A percentile compares a stretch with the other conserved stretches of the same genome.
Conservation (phyloP, 2,797 vertebrate species). For the Xyrichtys novacula region DNA sequence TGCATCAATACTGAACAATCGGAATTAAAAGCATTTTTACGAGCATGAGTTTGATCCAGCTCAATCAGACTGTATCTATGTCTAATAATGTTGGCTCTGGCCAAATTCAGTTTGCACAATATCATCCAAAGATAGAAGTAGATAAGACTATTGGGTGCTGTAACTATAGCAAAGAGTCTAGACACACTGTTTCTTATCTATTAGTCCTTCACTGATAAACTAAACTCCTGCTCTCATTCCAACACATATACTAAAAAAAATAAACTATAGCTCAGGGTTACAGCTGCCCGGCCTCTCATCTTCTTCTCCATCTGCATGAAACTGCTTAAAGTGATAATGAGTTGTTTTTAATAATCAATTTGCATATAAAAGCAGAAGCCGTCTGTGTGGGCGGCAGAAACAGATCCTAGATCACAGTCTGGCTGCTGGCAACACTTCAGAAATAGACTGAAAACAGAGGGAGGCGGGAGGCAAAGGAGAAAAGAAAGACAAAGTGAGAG, state of each 20-base stretch:
- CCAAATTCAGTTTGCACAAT: not conserved
- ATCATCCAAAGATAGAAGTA: not conserved
- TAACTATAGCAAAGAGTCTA: constrained; percentile 13
- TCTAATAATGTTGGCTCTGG: not conserved
- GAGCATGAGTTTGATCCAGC: not conserved
- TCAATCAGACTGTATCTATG: not conserved
- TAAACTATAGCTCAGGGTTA: constrained; percentile 37
- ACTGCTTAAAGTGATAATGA: constrained; percentile 81
- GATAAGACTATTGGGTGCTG: constrained; percentile 5
- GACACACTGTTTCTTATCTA: constrained; percentile 16
- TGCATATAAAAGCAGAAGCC: constrained; percentile 79
- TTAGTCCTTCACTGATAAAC: constrained; percentile 46
- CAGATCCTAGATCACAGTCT: constrained; percentile 75
- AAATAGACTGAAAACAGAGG: constrained; percentile 44
- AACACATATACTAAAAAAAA: constrained; percentile 20
- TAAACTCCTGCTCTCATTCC: constrained; percentile 3
- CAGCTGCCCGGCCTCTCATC: constrained; percentile 31
- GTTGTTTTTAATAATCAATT: constrained; percentile 84
- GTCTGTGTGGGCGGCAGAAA: constrained; percentile 70
- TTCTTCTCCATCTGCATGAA: constrained; percentile 59
- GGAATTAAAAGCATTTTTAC: not conserved
- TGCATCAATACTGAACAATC: not conserved
- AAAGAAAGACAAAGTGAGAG: constrained; percentile 18
- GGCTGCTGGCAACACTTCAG: constrained; percentile 71
- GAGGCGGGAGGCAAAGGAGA: constrained; percentile 22